Evolutionary conservation across 1,140 invertebrate species (phyloP), one percentile per base, ranked within the genome.

Genomic region (Drosophila gunungcola): DNA sequence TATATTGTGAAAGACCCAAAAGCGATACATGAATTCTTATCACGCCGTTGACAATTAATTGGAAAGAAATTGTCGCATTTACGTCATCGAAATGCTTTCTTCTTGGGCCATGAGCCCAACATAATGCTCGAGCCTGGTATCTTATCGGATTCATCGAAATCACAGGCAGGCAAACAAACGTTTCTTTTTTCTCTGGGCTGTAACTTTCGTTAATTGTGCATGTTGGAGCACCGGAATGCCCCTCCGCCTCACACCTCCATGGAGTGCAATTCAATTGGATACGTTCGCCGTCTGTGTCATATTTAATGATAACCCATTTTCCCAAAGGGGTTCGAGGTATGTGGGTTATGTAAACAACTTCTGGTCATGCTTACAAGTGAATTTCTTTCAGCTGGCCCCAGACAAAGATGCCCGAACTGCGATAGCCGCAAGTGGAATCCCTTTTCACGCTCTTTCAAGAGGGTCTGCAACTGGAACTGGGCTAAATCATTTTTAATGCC

Each of bases 251-350:
- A 69, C 80, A 82, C 74, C 80, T 83, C 34, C 11, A 43, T 12
- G 34, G 11, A 69, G 63, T 68, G 67, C 67, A 46, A 70, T 70
- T 70, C 49, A 57, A 70, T 70, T 70, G 64, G 43, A 45, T 70
- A 41, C 41, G 63, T 69, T 70, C 12, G 34, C 63, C 13, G 67
- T 27, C 48, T 78, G 76, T 65, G 76, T 80, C 61, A 74, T 78
- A 64, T 74, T 64, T 69, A 62, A 76, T 83, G 80, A 83, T 83
- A 83, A 83, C 80, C 80, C 80, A 84, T 84, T 79, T 84, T 62
- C 41, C 39, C 52, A 80, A 73, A 53, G 80, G 54, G 69, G 73
- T 64, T 55, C 38, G 21, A 52, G 57, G 51, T 51, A 82, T 78
- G 53, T 82, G 57, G 80, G 80, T 83, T 84, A 84, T 49, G 60